Conservation (phyloP, 1,140 invertebrate species). For the Magallana ariakensis region DNA sequence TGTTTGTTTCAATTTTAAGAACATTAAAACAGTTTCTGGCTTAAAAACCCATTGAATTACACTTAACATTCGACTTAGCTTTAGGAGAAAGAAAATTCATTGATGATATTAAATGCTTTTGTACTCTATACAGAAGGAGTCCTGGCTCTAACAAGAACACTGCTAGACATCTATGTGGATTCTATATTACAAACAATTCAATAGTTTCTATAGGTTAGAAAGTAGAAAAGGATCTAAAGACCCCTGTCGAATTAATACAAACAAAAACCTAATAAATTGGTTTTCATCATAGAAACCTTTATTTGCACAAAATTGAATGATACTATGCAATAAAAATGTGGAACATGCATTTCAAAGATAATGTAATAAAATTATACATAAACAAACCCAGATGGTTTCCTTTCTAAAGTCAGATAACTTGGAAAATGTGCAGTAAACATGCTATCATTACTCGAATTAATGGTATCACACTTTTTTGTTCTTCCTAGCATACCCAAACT, state of each 20-base stretch:
- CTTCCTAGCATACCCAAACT: not conserved
- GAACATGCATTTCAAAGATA: not conserved
- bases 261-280: conserved; percentile 3
- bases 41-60: not conserved
- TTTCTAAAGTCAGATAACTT: not conserved
- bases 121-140: not conserved
- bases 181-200: too few species aligned
- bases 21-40: too few species aligned
- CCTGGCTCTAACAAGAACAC: not conserved
- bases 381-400: conserved; percentile 12
- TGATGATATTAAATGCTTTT: not conserved
- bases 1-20: too few species aligned
- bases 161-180: not conserved
- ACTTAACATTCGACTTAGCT: not conserved
- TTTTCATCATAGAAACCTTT: not conserved
- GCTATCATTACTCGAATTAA: not conserved
- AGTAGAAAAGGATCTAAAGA: too few species aligned
- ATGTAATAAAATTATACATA: not conserved
- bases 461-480: not conserved
- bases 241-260: too few species aligned
- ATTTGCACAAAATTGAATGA: conserved; percentile 23
- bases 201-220: too few species aligned
- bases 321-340: conserved; percentile 3
- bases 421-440: not conserved
- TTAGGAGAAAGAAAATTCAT: not conserved